Evolutionary conservation across 2,888 invertebrate species (phyloP).

Genomic region (Nebria brevicollis): DNA sequence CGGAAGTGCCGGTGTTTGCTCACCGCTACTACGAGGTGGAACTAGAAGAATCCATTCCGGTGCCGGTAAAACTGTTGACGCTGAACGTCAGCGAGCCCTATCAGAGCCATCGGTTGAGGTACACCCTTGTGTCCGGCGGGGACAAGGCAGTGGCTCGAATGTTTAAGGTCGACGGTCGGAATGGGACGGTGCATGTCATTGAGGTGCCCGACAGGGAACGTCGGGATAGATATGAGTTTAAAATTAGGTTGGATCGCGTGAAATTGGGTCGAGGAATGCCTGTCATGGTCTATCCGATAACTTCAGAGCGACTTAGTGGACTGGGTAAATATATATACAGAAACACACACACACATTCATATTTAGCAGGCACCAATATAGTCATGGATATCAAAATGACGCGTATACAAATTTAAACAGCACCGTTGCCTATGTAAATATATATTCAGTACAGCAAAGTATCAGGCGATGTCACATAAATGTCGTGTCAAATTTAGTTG

Average conservation of each 20-base stretch:
- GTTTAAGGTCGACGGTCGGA: constrained; percentile 80
- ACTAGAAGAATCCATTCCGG: constrained; percentile 81
- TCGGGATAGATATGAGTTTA: constrained; percentile 72
- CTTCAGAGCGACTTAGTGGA: constrained; percentile 76
- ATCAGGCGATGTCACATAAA: not conserved
- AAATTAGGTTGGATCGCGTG: constrained; percentile 66
- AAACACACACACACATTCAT: not conserved
- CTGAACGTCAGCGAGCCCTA: constrained; percentile 79
- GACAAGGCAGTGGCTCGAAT: constrained; percentile 69
- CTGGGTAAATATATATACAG: constrained; percentile 63
- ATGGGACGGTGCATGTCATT: constrained; percentile 79
- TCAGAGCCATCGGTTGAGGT: constrained; percentile 72
- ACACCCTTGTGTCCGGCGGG: constrained; percentile 69
- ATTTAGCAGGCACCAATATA: not conserved
- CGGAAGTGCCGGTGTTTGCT: constrained; percentile 60
- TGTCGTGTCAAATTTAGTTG: not conserved
- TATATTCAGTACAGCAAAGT: not conserved
- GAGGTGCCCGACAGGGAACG: constrained; percentile 80
- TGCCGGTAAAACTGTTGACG: constrained; percentile 79
- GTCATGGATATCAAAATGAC: not conserved
- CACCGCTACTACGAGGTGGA: constrained; percentile 80
- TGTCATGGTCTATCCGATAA: constrained; percentile 80
- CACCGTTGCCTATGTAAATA: not conserved
- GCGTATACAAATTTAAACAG: not conserved
- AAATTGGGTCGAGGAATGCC: constrained; percentile 74